These are phyloP conservation scores for Acronicta leporina DNA, from an alignment of 2,888 invertebrate genomes.

Conservation along the genomic window DNA sequence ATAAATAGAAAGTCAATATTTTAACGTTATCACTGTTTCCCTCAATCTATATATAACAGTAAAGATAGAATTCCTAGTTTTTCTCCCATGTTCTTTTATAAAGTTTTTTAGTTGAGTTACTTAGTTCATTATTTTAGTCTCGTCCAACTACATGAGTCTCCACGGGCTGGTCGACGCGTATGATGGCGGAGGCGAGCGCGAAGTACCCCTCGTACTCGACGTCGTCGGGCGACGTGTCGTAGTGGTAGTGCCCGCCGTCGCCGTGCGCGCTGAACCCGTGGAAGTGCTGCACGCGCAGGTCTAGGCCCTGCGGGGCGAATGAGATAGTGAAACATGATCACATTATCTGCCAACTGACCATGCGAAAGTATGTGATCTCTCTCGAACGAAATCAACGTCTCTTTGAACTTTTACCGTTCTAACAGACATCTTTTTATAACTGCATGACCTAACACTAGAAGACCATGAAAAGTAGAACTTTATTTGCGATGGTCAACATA, in stretches of 20 bases:
- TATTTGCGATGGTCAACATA: no score
- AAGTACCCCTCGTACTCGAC: conserved; percentile 98
- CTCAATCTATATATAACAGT: no score
- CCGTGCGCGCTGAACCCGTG: conserved; percentile 96
- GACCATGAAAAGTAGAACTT: no score
- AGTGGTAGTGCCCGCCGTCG: conserved; percentile 98
- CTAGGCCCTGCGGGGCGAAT: conserved; percentile 91
- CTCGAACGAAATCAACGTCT: no score
- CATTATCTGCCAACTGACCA: no score
- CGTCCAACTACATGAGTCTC: conserved; percentile 92
- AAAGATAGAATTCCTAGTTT: not conserved
- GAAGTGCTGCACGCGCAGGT: conserved; percentile 98
- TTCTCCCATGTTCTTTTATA: not conserved
- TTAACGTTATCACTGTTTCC: no score
- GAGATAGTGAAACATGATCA: no score
- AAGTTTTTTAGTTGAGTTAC: not conserved
- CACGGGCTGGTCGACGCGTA: conserved; percentile 93
- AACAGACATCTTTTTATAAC: no score
- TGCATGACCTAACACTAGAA: no score
- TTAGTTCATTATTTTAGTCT: conserved; percentile 87
- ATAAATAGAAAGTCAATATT: no score
- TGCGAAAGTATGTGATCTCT: no score
- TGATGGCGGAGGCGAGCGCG: conserved; percentile 92
- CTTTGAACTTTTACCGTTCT: no score
- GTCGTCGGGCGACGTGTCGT: conserved; percentile 96